These are phyloP conservation scores for Platyscapa corneri DNA, from an alignment of 1,140 invertebrate genomes.

Conservation along the genomic window DNA sequence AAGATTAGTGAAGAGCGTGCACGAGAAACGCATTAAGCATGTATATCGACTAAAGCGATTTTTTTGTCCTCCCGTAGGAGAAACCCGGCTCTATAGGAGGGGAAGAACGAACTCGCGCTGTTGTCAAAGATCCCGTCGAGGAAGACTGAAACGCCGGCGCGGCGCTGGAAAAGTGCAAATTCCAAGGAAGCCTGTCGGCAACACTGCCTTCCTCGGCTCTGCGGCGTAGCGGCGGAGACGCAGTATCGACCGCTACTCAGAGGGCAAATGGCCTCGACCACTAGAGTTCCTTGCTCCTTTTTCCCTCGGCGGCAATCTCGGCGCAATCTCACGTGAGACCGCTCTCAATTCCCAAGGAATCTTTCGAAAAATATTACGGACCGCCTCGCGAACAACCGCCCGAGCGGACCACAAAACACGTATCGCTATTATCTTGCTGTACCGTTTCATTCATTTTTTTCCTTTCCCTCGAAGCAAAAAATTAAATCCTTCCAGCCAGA, in stretches of 20 bases:
- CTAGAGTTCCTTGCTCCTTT: conserved; percentile 52
- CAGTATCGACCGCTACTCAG: conserved; percentile 61
- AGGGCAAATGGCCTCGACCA: conserved; percentile 62
- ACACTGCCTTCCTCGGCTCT: conserved; percentile 55
- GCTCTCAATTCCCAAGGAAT: conserved; percentile 53
- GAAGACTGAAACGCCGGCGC: neutral
- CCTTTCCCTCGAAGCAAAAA: neutral
- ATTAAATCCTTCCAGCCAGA: neutral
- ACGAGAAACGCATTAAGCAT: conserved; percentile 23
- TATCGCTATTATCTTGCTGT: conserved; percentile 11
- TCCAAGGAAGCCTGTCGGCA: conserved; percentile 61
- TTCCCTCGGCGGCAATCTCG: conserved; percentile 51
- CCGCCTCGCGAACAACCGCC: neutral
- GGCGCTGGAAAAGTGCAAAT: conserved; percentile 60
- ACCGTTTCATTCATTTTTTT: conserved; percentile 10
- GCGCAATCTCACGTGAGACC: conserved; percentile 50
- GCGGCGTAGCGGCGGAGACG: conserved; percentile 49
- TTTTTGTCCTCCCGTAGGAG: neutral
- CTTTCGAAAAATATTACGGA: conserved; percentile 49
- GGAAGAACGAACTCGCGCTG: conserved; percentile 35
- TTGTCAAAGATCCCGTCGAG: conserved; percentile 37
- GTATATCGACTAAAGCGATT: conserved; percentile 15
- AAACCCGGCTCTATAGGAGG: neutral
- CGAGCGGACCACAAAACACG: conserved; percentile 3
- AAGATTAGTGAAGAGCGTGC: conserved; percentile 16